These are phyloP conservation scores for Pseudomugil gertrudae DNA, from an alignment of 2,797 vertebrate genomes.

Conservation along the genomic window DNA sequence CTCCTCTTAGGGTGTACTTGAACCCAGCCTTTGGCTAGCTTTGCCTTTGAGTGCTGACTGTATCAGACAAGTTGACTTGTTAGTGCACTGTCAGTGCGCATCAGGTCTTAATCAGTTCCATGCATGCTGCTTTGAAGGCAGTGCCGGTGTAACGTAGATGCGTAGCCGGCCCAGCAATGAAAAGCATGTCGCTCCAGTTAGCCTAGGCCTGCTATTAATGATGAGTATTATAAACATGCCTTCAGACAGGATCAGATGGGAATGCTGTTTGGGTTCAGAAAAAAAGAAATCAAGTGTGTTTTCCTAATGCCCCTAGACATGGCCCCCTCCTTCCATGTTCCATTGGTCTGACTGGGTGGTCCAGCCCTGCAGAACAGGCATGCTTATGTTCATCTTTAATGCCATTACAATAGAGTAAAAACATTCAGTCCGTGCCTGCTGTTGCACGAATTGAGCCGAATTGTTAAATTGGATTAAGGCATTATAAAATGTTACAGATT, in stretches of 20 bases:
- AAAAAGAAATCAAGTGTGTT: constrained; percentile 82
- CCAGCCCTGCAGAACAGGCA: constrained; percentile 71
- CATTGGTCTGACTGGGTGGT: constrained; percentile 82
- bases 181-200: constrained; percentile 76
- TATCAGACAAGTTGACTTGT: constrained; percentile 67
- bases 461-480: constrained; percentile 79
- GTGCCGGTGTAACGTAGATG: constrained; percentile 50
- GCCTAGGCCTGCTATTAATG: constrained; percentile 82
- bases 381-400: constrained; percentile 81
- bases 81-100: constrained; percentile 66
- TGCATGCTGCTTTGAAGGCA: constrained; percentile 59
- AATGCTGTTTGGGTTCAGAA: constrained; percentile 80
- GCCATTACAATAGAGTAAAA: constrained; percentile 76
- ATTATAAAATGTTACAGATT: constrained; percentile 73
- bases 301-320: constrained; percentile 81
- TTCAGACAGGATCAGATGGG: constrained; percentile 83
- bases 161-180: constrained; percentile 65
- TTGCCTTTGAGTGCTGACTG: constrained; percentile 48
- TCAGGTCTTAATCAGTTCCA: constrained; percentile 74
- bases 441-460: constrained; percentile 61
- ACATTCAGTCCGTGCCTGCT: constrained; percentile 74
- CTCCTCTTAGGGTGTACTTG: constrained; percentile 4
- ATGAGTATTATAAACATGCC: constrained; percentile 84
- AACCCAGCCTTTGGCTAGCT: constrained; percentile 25
- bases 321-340: constrained; percentile 62